Base-by-base conservation (phyloP, 2,888 invertebrate species). In the Mayetiola destructor region DNA sequence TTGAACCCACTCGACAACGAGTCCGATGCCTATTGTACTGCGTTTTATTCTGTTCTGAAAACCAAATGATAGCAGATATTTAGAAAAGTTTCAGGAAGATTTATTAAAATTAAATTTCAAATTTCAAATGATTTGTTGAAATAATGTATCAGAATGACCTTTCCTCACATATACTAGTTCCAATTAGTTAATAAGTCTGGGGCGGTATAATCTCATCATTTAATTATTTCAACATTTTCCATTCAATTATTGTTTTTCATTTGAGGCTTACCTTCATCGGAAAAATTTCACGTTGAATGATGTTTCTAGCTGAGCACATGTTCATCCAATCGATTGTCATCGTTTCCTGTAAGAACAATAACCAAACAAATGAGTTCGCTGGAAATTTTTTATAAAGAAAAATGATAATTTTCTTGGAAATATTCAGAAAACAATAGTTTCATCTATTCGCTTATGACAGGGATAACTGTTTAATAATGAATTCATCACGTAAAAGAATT, bases 391-490 rank as follows among this genome's bases (percentile, higher is more conserved):
- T 40, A 5, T 27, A n/a, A n/a, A n/a, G n/a, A n/a, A n/a, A n/a
- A n/a, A n/a, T n/a, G n/a, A n/a, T n/a, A n/a, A n/a, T n/a, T n/a
- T n/a, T n/a, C n/a, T n/a, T n/a, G n/a, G n/a, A n/a, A n/a, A n/a
- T n/a, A 8, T 48, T 53, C 53, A 53, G 53, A 32, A 53, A 53
- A 53, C 53, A 53, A 30, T n/a, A 18, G 29, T 40, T 53, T 53
- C 53, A 53, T 53, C 53, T 30, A 48, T 20, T 53, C 12, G 16
- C 32, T 53, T 53, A 53, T 53, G 53, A 53, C 53, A 53, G 53
- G 53, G 53, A 53, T 53, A 53, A 53, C 53, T 53, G 53, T 53
- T 53, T 53, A 53, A 18, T 18, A 53, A 53, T 32, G 8, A 30
- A 32, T 20, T 53, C 53, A 53, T 53, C 53, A 53, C 10, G 9